phyloP scores from a whole-genome alignment of 1,140 invertebrate species.

The Druon quercuslanigerum region DNA sequence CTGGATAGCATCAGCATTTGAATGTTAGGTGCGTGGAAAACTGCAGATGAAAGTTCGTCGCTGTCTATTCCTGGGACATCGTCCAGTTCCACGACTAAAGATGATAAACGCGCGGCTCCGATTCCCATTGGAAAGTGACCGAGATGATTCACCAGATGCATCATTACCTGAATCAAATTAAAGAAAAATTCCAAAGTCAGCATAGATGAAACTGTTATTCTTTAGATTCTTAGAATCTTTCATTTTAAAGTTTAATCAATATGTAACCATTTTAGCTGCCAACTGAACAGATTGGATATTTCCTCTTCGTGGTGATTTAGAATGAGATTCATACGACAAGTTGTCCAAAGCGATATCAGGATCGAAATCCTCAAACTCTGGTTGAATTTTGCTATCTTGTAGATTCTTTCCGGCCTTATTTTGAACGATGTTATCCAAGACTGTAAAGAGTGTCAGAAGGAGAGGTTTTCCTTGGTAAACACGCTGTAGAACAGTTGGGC shows the following conservation, averaged over 20 bases:
- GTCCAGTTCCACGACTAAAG: conserved; percentile 93
- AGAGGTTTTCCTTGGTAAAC: conserved; percentile 76
- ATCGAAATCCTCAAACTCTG: conserved; percentile 81
- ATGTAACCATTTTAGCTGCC: conserved; percentile 80
- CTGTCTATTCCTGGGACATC: conserved; percentile 86
- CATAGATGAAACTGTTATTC: too few relatives aligned
- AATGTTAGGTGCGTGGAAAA: conserved; percentile 91
- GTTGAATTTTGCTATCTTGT: conserved; percentile 57
- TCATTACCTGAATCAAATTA: conserved; percentile 75
- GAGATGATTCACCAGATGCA: conserved; percentile 90
- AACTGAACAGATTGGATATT: conserved; percentile 77
- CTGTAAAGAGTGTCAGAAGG: conserved; percentile 80
- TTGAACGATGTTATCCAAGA: conserved; percentile 70
- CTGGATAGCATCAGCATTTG: conserved; percentile 92
- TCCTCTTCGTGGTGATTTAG: conserved; percentile 71
- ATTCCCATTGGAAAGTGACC: conserved; percentile 93
- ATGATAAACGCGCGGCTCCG: conserved; percentile 88
- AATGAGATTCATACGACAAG: conserved; percentile 74
- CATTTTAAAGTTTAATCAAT: too few relatives aligned
- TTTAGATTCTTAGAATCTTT: too few relatives aligned
- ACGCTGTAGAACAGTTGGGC: conserved; percentile 71
- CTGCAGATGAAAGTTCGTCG: conserved; percentile 85
- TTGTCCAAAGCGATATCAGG: conserved; percentile 83
- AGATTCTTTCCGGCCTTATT: conserved; percentile 64
- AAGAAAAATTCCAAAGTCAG: neutral